Percentiles rank a stretch among this genome's conserved stretches.
phyloP scores from a whole-genome alignment of 2,797 vertebrate species.

The Trachurus trachurus region DNA sequence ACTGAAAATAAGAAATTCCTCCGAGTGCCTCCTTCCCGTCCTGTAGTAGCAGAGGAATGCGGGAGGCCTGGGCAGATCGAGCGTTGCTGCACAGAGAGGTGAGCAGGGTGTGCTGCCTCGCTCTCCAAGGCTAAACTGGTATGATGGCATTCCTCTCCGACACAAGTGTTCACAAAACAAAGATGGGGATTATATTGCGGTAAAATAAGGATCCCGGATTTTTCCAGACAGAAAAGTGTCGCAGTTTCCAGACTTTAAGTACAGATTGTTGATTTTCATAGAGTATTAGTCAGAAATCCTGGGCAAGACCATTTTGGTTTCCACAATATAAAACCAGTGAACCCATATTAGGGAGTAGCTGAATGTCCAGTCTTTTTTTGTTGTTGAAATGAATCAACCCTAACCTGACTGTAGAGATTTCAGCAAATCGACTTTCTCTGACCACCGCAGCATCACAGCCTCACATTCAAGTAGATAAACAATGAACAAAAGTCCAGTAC shows the following conservation, averaged over 20 bases:
- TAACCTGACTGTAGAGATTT: not conserved
- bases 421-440: not conserved
- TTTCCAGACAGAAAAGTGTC: constrained; percentile 49
- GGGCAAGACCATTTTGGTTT: constrained; percentile 30
- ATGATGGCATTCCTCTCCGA: constrained; percentile 74
- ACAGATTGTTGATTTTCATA: constrained; percentile 35
- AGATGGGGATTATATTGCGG: constrained; percentile 40
- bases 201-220: constrained; percentile 25
- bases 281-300: constrained; percentile 38
- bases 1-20: constrained; percentile 70
- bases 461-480: constrained; percentile 49
- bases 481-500: constrained; percentile 60
- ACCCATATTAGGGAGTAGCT: constrained; percentile 25
- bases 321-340: constrained; percentile 20
- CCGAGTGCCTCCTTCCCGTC: constrained; percentile 58
- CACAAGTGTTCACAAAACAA: constrained; percentile 66
- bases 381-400: constrained; percentile 6
- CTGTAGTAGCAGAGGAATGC: constrained; percentile 69
- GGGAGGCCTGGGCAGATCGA: constrained; percentile 60
- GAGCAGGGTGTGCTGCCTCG: constrained; percentile 54
- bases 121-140: constrained; percentile 66
- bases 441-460: constrained; percentile 21
- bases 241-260: constrained; percentile 45
- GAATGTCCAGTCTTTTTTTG: not conserved
- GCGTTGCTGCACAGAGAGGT: constrained; percentile 64